Evolutionary conservation across 2,888 invertebrate genomes (phyloP).

Genomic region (Drosophila nigricruria): DNA sequence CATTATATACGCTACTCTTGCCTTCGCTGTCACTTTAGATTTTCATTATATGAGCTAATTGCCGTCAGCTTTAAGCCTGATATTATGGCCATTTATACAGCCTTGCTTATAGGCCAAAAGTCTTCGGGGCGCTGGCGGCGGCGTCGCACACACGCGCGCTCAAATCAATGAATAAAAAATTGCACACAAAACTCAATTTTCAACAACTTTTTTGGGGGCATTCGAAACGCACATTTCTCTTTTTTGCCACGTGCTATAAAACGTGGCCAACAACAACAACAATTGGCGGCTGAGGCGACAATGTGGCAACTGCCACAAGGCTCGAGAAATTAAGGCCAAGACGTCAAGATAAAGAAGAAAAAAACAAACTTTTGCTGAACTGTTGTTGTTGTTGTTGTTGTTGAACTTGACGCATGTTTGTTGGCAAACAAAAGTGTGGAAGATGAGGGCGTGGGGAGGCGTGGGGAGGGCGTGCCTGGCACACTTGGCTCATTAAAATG

Average conservation of each 20-base stretch:
- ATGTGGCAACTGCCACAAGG: conserved; percentile 59
- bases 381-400: conserved; percentile 29
- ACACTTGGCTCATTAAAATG: conserved; percentile 74
- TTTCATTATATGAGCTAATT: conserved; percentile 15
- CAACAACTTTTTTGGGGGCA: conserved; percentile 75
- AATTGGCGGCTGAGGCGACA: conserved; percentile 62
- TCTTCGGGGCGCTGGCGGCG: not conserved
- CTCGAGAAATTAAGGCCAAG: conserved; percentile 67
- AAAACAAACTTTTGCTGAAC: conserved; percentile 54
- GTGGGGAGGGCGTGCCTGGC: conserved; percentile 13
- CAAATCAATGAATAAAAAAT: conserved; percentile 71
- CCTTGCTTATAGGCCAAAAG: not conserved
- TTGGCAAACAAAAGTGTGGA: conserved; percentile 65
- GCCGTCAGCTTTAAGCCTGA: not conserved
- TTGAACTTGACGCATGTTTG: conserved; percentile 80
- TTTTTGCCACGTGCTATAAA: conserved; percentile 39
- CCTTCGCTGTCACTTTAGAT: not conserved
- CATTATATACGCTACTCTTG: not conserved
- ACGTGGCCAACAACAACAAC: conserved; percentile 42
- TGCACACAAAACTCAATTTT: conserved; percentile 73
- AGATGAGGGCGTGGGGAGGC: conserved; percentile 1
- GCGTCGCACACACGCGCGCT: conserved; percentile 1
- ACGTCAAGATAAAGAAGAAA: conserved; percentile 75
- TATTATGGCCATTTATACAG: conserved; percentile 8
- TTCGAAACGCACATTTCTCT: conserved; percentile 59